Percentiles rank a stretch among this genome's conserved stretches.
These are phyloP conservation scores for Procavia capensis DNA, from an alignment of 2,113 vertebrate genomes.

Conservation along the genomic window DNA sequence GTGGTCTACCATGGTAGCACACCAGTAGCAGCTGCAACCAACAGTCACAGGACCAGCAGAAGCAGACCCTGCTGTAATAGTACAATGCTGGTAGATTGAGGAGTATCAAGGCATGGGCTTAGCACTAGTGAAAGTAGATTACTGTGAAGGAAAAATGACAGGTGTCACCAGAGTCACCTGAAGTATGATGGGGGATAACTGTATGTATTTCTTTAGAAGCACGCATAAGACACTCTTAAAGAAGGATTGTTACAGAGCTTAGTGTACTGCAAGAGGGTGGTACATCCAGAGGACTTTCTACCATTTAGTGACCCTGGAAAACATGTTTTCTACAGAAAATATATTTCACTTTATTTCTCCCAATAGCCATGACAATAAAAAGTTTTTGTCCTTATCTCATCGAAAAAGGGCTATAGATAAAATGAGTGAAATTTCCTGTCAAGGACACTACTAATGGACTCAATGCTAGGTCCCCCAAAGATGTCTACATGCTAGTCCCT, in stretches of 20 bases:
- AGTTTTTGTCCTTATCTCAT: background rate
- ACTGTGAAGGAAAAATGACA: background rate
- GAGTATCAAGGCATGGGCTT: background rate
- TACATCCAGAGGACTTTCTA: background rate
- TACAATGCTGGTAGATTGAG: background rate
- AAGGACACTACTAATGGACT: background rate
- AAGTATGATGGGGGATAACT: background rate
- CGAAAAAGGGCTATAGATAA: background rate
- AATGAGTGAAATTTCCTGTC: background rate
- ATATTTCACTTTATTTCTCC: background rate
- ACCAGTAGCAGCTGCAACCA: background rate
- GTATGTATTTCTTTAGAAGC: background rate
- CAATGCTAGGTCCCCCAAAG: background rate
- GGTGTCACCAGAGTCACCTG: background rate
- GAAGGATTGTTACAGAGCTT: background rate
- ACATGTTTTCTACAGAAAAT: background rate
- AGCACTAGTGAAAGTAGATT: background rate
- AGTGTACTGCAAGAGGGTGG: background rate
- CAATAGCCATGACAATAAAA: background rate
- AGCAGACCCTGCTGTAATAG: background rate
- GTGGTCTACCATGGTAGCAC: fast-evolving
- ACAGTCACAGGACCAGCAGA: background rate
- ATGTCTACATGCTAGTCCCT: no score
- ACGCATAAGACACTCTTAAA: background rate
- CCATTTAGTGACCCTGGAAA: background rate